phyloP scores from a whole-genome alignment of 2,797 vertebrate species.

The Acanthopagrus latus region DNA sequence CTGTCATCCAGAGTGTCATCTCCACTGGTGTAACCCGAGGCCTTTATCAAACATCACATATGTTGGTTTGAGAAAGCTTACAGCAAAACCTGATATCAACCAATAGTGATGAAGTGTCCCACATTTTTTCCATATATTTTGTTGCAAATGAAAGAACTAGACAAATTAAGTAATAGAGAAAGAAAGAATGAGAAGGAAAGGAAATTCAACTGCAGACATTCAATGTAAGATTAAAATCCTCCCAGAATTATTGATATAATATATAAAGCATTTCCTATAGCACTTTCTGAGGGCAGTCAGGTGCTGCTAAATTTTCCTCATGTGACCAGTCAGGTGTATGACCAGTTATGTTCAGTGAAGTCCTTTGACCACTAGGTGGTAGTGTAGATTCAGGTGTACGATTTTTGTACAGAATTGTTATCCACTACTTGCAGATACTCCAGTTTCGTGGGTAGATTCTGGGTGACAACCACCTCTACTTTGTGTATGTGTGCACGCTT shows the following conservation, averaged over 20 bases:
- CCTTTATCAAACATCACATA: constrained; percentile 75
- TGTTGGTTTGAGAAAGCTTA: not conserved
- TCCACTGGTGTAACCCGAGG: constrained; percentile 88
- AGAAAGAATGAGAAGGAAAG: not conserved
- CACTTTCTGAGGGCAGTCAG: not conserved
- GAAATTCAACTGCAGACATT: not conserved
- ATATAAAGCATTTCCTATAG: not conserved
- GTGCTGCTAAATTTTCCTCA: too few relatives aligned
- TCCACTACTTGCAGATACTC: rapidly evolving
- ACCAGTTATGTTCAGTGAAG: not conserved
- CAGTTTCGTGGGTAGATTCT: not conserved
- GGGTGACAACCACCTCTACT: not conserved
- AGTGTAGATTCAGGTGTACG: not conserved
- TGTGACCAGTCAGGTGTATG: too few relatives aligned
- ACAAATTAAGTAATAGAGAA: not conserved
- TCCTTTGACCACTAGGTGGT: constrained; percentile 49
- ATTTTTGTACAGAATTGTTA: not conserved
- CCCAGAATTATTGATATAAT: not conserved
- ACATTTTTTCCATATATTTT: not conserved
- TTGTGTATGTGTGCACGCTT: constrained; percentile 11
- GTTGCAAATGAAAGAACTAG: not conserved
- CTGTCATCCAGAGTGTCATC: constrained; percentile 83
- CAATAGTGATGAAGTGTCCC: not conserved
- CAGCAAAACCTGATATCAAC: not conserved
- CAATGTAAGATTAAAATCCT: not conserved